Percentiles rank a stretch among this genome's conserved stretches.
phyloP scores from a whole-genome alignment of 2,797 vertebrate genomes.

The Urocyon cinereoargenteus region DNA sequence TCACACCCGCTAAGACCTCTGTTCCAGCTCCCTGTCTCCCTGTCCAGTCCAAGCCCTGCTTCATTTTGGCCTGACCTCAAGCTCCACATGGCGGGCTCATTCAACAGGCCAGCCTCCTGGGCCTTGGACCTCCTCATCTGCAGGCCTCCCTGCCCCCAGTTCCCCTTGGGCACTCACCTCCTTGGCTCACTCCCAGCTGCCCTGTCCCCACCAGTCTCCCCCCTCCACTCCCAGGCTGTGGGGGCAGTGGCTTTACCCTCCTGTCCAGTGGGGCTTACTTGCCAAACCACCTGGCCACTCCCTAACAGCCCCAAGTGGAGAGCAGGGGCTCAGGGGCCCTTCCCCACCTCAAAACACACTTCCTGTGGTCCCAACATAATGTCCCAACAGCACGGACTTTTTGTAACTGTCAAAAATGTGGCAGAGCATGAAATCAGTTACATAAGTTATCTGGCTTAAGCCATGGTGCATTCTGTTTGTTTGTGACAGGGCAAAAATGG shows the following conservation, averaged over 20 bases:
- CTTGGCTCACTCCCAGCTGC: background rate
- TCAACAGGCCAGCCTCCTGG: background rate
- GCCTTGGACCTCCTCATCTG: background rate
- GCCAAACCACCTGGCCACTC: background rate
- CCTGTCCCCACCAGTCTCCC: too few species aligned
- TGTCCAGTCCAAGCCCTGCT: background rate
- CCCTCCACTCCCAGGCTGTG: background rate
- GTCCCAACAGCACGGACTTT: constrained; percentile 39
- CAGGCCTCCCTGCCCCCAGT: background rate
- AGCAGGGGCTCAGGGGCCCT: background rate
- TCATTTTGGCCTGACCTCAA: background rate
- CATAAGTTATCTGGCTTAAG: constrained; percentile 64
- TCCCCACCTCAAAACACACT: background rate
- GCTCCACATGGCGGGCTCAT: background rate
- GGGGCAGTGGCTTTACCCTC: background rate
- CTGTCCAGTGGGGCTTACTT: background rate
- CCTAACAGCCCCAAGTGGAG: too few species aligned
- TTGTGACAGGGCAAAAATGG: constrained; percentile 68
- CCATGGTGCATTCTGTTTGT: constrained; percentile 58
- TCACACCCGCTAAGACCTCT: background rate
- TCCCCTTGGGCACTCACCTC: background rate
- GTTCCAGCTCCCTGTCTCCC: background rate
- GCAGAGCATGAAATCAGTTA: constrained; percentile 67
- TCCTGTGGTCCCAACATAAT: background rate
- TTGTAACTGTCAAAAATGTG: constrained; percentile 51